Conservation (phyloP, 2,888 invertebrate genomes). For the Lasioglossum lativentre region DNA sequence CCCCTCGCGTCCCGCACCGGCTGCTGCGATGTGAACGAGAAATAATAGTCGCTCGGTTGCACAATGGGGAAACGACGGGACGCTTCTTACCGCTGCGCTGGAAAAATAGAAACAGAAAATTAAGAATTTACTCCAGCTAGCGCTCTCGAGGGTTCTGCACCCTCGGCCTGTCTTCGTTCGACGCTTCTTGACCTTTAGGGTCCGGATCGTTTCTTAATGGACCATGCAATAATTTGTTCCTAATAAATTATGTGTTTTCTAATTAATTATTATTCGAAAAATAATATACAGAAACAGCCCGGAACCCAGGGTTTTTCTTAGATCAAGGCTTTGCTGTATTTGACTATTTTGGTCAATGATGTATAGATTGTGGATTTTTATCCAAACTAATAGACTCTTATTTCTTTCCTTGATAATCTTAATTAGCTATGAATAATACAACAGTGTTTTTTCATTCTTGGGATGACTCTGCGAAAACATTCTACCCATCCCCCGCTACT, state of each 20-base stretch:
- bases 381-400: too few relatives aligned
- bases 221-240: not conserved
- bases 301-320: too few relatives aligned
- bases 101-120: not conserved
- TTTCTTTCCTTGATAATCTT: too few relatives aligned
- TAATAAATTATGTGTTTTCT: too few relatives aligned
- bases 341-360: too few relatives aligned
- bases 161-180: not conserved
- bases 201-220: not conserved
- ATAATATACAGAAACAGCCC: too few relatives aligned
- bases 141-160: not conserved
- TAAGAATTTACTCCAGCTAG: not conserved
- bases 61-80: not conserved
- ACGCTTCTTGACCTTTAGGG: not conserved
- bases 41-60: constrained; percentile 5
- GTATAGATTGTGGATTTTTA: too few relatives aligned
- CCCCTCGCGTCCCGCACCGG: not conserved
- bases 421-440: too few relatives aligned
- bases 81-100: not conserved
- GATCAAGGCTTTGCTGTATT: too few relatives aligned
- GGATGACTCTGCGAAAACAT: constrained; percentile 21
- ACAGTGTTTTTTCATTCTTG: too few relatives aligned
- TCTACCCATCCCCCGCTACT: not conserved
- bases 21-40: not conserved
- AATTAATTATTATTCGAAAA: too few relatives aligned